Base-by-base conservation (phyloP, 2,113 vertebrate genomes). In the Sisor rabdophorus region DNA sequence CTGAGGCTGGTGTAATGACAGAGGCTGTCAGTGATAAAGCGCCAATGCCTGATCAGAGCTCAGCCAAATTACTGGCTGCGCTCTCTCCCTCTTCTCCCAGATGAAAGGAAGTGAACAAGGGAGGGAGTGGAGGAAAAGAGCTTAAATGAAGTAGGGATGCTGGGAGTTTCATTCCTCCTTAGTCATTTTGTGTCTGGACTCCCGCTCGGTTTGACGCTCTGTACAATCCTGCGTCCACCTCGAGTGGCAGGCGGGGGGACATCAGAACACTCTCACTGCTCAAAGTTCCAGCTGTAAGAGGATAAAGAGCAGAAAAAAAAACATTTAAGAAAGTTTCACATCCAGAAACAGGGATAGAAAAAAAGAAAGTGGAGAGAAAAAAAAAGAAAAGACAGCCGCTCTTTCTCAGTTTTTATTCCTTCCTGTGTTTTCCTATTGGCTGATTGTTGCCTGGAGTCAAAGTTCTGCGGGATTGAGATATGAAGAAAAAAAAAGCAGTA, bases 1-100 rank as follows among this genome's bases (percentile, higher is more conserved):
- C 63, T 65, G 72, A 60, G 60, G 69, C 75, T 52, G 47, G 54
- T 68, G 73, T 92, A 90, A 91, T 92, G 89, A 91, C 89, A 90
- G 89, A 85, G 88, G 85, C 71, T 65, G 76, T 75, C 79, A 82
- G 83, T 86, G 80, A 71, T 82, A 52, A 56, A 78, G 91, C 44
- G 30, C 55, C 67, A 60, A 55, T 16, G 65, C 75, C 67, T 58
- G 64, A 76, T 76, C 63, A 68, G 61, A 76, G 87, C 84, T 87
- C 93, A 91, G 89, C 89, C 89, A 94, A 93, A 94, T 93, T 92
- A 92, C 90, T 84, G 87, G 91, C 90, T 93, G 86, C 85, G 85
- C 89, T 85, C 85, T 82, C 59, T 85, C 85, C 81, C 61, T 85
- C 86, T 88, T 60, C 28, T 63, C 77, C 63, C 75, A 91, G 88